Conservation (phyloP, 2,113 vertebrate genomes). For the Pungitius pungitius region DNA sequence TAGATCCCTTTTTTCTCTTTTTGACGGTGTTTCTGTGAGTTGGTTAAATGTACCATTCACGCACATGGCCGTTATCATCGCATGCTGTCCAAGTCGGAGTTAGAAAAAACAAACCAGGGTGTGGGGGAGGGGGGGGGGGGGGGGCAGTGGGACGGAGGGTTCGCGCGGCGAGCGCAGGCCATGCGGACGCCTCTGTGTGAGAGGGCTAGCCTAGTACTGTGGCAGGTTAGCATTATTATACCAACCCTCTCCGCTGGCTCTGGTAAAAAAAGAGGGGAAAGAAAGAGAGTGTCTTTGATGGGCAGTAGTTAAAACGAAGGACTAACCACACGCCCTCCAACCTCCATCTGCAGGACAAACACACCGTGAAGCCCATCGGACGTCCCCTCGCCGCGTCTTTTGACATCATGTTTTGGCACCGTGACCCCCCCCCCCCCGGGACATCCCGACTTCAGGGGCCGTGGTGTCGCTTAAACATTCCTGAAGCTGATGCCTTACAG, state of each 20-base stretch:
- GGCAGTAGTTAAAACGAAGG: slow-evolving; percentile 34
- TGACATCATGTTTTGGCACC: slow-evolving; percentile 57
- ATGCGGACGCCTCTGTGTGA: slow-evolving; percentile 54
- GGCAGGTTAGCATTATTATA: slow-evolving; percentile 35
- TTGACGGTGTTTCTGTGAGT: slow-evolving; percentile 25
- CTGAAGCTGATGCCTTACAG: slow-evolving; percentile 49
- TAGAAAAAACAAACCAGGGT: slow-evolving; percentile 66
- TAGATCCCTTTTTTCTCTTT: slow-evolving; percentile 40
- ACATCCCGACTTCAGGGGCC: slow-evolving; percentile 3
- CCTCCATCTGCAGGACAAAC: slow-evolving; percentile 33
- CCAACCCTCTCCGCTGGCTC: slow-evolving; percentile 50
- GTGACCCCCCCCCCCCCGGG: slow-evolving; percentile 16
- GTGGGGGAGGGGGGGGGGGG: slow-evolving; percentile 48
- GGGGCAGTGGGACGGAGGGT: slow-evolving; percentile 54
- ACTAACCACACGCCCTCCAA: slow-evolving; percentile 8
- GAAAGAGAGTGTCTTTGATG: slow-evolving; percentile 20
- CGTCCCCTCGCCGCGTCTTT: slow-evolving; percentile 48
- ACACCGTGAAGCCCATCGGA: slow-evolving; percentile 23
- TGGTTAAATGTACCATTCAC: slow-evolving; percentile 53
- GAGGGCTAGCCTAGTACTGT: slow-evolving; percentile 25
- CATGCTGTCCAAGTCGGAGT: slow-evolving; percentile 73
- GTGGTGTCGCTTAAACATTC: neutral
- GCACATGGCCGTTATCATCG: slow-evolving; percentile 39
- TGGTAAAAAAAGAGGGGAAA: slow-evolving; percentile 25
- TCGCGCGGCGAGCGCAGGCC: slow-evolving; percentile 63